Conservation (phyloP, 2,797 vertebrate genomes). For the Linurgus olivaceus region DNA sequence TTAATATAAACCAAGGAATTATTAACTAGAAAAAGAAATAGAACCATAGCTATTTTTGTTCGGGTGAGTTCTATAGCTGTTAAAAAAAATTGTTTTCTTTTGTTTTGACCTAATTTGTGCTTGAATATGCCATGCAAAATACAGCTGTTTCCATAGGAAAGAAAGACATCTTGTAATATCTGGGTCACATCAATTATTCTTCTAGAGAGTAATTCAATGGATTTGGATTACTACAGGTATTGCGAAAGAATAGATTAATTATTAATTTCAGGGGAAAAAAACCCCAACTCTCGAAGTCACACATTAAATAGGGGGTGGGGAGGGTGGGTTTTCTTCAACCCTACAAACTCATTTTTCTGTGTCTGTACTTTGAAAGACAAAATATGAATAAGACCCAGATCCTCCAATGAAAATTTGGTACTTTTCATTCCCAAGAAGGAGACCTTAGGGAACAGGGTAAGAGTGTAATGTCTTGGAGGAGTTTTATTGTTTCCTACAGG, state of each 20-base stretch:
- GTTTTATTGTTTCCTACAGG: neutral
- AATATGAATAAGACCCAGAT: neutral
- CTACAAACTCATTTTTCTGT: neutral
- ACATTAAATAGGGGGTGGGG: neutral
- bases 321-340: accelerated
- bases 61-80: neutral
- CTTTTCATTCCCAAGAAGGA: neutral
- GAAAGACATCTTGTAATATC: neutral
- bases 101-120: neutral
- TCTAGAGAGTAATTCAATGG: neutral
- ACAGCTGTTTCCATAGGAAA: neutral
- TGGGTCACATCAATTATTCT: neutral
- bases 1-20: neutral
- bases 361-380: neutral
- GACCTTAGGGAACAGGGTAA: neutral
- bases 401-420: neutral
- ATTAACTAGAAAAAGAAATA: neutral
- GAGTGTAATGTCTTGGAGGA: neutral
- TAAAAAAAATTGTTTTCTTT: neutral
- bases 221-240: neutral
- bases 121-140: neutral
- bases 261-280: neutral
- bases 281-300: neutral
- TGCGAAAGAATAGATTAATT: neutral
- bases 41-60: neutral